Conservation (phyloP, 2,113 vertebrate species). For the Heteronetta atricapilla region DNA sequence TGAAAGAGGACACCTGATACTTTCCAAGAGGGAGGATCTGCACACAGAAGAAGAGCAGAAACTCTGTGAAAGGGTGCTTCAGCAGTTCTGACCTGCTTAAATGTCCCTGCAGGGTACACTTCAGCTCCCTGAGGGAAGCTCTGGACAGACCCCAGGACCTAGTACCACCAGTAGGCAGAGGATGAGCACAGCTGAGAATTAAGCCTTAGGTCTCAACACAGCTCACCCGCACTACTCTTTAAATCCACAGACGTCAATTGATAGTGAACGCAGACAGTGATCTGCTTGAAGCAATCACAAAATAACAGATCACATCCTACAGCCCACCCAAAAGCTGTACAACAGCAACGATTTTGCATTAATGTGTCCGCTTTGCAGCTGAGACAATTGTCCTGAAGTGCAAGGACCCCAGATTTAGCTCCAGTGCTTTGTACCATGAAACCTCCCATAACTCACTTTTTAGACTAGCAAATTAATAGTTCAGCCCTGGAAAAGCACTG, state of each 20-base stretch:
- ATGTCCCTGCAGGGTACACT: neutral
- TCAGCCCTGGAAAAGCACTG: neutral
- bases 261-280: neutral
- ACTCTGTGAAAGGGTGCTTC: neutral
- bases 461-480: neutral
- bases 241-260: neutral
- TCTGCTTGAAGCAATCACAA: neutral
- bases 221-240: neutral
- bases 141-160: neutral
- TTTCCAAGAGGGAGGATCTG: neutral
- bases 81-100: neutral
- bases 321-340: neutral
- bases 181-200: neutral
- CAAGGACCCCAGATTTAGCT: neutral
- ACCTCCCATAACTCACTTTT: neutral
- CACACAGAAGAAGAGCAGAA: neutral
- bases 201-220: neutral
- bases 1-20: neutral
- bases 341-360: neutral
- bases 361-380: neutral
- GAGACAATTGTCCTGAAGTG: neutral
- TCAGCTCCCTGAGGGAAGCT: neutral
- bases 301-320: neutral
- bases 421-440: neutral
- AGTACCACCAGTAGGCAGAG: neutral